Evolutionary conservation across 2,888 invertebrate genomes (phyloP).

Genomic region (Kryphioiulus occultus): DNA sequence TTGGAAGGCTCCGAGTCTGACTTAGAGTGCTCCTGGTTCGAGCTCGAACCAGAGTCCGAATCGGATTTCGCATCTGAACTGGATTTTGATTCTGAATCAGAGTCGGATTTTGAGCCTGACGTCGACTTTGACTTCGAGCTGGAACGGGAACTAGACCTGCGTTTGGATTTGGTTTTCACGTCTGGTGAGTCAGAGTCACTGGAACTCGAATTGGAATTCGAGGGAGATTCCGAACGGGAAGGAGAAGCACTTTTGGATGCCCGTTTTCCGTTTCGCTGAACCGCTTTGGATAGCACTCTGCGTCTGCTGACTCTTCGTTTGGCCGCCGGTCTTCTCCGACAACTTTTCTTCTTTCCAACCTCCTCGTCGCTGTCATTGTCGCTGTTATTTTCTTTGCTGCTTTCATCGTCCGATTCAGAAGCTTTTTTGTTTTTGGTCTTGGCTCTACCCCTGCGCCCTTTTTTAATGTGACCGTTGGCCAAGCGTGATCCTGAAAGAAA

Average conservation of each 20-base stretch:
- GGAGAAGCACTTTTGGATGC: slow-evolving; percentile 33
- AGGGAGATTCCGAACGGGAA: not conserved
- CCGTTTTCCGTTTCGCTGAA: slow-evolving; percentile 32
- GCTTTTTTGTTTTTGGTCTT: slow-evolving; percentile 45
- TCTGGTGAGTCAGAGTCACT: not conserved
- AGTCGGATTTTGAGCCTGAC: not conserved
- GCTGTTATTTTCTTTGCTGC: slow-evolving; percentile 54
- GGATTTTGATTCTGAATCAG: not conserved
- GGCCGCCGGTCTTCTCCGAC: not conserved
- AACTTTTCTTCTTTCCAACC: not conserved
- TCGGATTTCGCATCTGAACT: not conserved
- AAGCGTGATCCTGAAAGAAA: slow-evolving; percentile 48
- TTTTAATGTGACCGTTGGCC: slow-evolving; percentile 50
- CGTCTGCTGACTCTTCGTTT: not conserved
- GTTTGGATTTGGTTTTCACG: not conserved
- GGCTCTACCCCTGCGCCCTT: slow-evolving; percentile 18
- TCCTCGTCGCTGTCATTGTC: slow-evolving; percentile 55
- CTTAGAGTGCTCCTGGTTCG: slow-evolving; percentile 20
- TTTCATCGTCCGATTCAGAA: slow-evolving; percentile 37
- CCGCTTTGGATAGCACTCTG: not conserved
- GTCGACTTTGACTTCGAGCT: slow-evolving; percentile 6
- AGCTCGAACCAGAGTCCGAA: slow-evolving; percentile 10
- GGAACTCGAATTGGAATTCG: slow-evolving; percentile 8
- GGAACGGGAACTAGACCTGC: not conserved
- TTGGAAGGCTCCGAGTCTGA: not conserved